Conservation (phyloP, 2,888 invertebrate species). For the Tenthredo livida region DNA sequence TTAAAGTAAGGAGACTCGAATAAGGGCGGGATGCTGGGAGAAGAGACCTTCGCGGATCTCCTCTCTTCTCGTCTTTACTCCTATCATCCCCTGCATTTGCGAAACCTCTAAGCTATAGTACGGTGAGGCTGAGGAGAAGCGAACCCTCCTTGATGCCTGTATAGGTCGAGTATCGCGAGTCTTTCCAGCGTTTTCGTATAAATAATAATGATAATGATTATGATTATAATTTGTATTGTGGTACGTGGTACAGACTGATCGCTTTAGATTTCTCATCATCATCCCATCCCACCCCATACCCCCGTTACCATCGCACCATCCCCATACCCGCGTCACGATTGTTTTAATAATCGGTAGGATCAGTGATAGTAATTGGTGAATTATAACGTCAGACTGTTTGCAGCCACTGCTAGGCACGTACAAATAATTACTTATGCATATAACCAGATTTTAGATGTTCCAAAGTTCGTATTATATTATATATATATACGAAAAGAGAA, state of each 20-base stretch:
- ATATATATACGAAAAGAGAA: background rate
- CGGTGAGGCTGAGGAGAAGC: no score
- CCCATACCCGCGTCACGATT: slow-evolving; percentile 31
- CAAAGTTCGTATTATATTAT: no score
- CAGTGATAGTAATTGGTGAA: slow-evolving; percentile 65
- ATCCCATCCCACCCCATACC: background rate
- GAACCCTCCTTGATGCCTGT: no score
- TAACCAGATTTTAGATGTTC: background rate
- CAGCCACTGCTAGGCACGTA: background rate
- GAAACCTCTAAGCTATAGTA: background rate
- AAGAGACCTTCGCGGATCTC: no score
- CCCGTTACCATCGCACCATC: background rate
- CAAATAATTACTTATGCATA: slow-evolving; percentile 6
- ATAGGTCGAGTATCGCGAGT: background rate
- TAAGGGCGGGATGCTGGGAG: background rate
- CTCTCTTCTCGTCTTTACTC: no score
- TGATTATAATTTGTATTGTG: background rate
- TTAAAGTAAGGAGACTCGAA: slow-evolving; percentile 45
- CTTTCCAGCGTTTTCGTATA: no score
- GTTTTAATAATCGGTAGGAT: slow-evolving; percentile 69
- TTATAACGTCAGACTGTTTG: slow-evolving; percentile 43
- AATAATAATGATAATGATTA: background rate
- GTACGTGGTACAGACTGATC: background rate
- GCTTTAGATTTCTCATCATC: background rate
- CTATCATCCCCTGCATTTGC: no score